These are phyloP conservation scores for Drosophila arizonae DNA, from an alignment of 1,140 invertebrate genomes.

Conservation along the genomic window DNA sequence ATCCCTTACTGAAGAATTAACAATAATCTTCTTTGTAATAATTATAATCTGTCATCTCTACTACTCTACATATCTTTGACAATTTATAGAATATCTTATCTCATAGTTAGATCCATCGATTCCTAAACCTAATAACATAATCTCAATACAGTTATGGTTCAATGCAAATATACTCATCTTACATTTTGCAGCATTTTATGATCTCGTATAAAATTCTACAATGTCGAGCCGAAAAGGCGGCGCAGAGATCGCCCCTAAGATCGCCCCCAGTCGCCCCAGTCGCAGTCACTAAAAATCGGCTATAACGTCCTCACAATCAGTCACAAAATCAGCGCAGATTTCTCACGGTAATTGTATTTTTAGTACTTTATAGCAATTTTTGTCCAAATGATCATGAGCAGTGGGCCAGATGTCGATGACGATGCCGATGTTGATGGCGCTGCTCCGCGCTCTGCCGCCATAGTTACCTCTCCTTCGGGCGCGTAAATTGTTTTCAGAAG, in stretches of 20 bases:
- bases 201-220: neutral
- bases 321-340: slow-evolving; percentile 78
- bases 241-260: slow-evolving; percentile 9
- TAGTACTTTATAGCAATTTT: slow-evolving; percentile 82
- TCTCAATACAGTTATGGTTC: neutral
- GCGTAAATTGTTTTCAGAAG: slow-evolving; percentile 44
- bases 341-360: slow-evolving; percentile 82
- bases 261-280: slow-evolving; percentile 3
- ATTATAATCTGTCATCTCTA: no score
- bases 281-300: slow-evolving; percentile 78
- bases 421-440: slow-evolving; percentile 13
- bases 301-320: slow-evolving; percentile 80
- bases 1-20: no score
- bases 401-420: slow-evolving; percentile 70
- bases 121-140: neutral
- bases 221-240: slow-evolving; percentile 15
- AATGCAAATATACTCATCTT: no score
- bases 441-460: slow-evolving; percentile 16
- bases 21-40: no score
- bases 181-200: neutral
- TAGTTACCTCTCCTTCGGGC: slow-evolving; percentile 30
- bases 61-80: no score
- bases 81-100: no score
- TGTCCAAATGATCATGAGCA: slow-evolving; percentile 71
- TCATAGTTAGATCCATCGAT: no score